Conservation (phyloP, 2,797 vertebrate genomes). For the Syngnathus acus region DNA sequence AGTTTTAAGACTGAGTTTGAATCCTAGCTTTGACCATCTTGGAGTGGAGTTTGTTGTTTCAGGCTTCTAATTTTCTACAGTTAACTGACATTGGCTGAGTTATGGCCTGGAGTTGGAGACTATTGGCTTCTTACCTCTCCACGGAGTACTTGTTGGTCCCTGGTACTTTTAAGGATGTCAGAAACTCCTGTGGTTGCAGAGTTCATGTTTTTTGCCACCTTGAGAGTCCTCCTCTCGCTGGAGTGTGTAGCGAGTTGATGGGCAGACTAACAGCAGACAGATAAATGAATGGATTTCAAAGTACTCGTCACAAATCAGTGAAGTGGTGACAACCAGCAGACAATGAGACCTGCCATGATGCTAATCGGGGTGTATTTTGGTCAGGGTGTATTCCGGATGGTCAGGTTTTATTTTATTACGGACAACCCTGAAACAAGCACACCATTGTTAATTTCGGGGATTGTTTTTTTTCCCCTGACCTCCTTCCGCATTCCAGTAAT, state of each 20-base stretch:
- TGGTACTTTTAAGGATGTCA: conserved; percentile 71
- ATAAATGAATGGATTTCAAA: background rate
- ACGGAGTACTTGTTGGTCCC: conserved; percentile 89
- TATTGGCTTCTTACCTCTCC: conserved; percentile 61
- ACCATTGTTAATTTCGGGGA: background rate
- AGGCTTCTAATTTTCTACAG: background rate
- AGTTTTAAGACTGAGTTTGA: too few relatives aligned
- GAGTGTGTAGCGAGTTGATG: conserved; percentile 11
- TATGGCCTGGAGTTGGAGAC: background rate
- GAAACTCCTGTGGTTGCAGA: conserved; percentile 62
- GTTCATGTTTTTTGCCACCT: conserved; percentile 83
- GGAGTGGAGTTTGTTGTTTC: too few relatives aligned
- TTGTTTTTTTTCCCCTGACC: too few relatives aligned
- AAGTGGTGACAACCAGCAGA: conserved; percentile 67
- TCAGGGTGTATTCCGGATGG: background rate
- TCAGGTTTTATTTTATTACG: accelerated
- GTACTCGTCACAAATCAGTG: conserved; percentile 71
- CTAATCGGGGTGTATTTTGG: conserved; percentile 57
- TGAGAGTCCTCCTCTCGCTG: conserved; percentile 83
- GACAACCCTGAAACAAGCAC: conserved; percentile 39
- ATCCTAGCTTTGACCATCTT: too few relatives aligned
- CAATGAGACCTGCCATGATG: conserved; percentile 64
- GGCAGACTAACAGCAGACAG: background rate
- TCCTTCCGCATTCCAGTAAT: too few relatives aligned
- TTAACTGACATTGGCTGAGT: background rate